Percentiles rank a stretch among this genome's conserved stretches.
These are phyloP conservation scores for Fragum whitleyi DNA, from an alignment of 2,888 invertebrate species.

Conservation along the genomic window DNA sequence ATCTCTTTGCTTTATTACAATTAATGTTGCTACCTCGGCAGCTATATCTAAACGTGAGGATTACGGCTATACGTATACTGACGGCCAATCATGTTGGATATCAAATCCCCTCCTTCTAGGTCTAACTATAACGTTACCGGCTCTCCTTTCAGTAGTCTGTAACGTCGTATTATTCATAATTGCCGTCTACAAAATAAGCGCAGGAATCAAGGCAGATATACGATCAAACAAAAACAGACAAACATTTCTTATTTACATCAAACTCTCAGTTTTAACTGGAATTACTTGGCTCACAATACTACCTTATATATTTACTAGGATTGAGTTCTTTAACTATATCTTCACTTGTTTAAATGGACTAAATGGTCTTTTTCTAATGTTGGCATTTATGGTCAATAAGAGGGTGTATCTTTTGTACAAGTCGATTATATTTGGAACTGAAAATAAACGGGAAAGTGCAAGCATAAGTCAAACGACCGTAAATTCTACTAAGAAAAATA, in stretches of 20 bases:
- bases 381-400: conserved; percentile 10
- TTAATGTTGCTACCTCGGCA: background rate
- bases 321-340: conserved; percentile 17
- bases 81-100: background rate
- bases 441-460: background rate
- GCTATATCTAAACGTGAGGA: background rate
- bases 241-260: conserved; percentile 20
- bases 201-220: background rate
- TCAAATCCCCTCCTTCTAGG: background rate
- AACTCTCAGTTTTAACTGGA: conserved; percentile 17
- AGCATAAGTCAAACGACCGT: too few species aligned
- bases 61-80: background rate
- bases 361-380: conserved; percentile 14
- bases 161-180: conserved; percentile 6
- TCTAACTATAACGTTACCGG: conserved; percentile 2
- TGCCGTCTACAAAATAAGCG: conserved; percentile 3
- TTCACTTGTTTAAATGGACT: conserved; percentile 11
- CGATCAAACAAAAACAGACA: conserved; percentile 12
- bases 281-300: conserved; percentile 9
- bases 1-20: background rate
- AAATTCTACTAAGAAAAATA: too few species aligned
- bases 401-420: conserved; percentile 9
- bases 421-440: background rate
- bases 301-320: background rate
- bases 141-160: background rate